phyloP scores from a whole-genome alignment of 2,113 vertebrate species.

The Zeus faber region DNA sequence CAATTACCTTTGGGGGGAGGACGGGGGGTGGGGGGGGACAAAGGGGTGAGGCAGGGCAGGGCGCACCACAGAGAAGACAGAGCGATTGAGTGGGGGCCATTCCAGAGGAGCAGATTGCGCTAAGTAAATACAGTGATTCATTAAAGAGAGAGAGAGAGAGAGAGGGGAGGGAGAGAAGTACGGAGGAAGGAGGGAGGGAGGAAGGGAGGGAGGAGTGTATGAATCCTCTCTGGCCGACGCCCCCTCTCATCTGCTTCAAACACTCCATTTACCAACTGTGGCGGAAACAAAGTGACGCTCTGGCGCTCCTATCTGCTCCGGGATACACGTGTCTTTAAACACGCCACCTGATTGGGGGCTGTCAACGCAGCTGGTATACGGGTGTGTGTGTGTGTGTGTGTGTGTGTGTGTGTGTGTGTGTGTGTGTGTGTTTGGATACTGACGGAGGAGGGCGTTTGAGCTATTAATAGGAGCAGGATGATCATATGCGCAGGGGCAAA shows the following conservation, averaged over 20 bases:
- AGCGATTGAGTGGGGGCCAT: conserved; percentile 40
- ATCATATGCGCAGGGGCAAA: conserved; percentile 48
- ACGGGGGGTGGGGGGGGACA: conserved; percentile 49
- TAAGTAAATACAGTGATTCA: conserved; percentile 73
- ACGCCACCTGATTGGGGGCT: conserved; percentile 28
- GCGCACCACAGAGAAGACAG: conserved; percentile 27
- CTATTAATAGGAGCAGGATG: conserved; percentile 57
- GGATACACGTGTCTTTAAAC: conserved; percentile 40
- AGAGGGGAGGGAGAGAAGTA: not conserved
- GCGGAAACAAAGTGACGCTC: conserved; percentile 46
- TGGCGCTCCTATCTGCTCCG: conserved; percentile 44
- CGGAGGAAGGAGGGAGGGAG: not conserved
- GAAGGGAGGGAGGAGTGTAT: conserved; percentile 28
- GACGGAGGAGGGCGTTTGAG: conserved; percentile 20
- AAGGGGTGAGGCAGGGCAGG: conserved; percentile 18
- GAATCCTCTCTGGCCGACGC: conserved; percentile 39
- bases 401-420: conserved; percentile 22
- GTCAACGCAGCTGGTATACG: conserved; percentile 10
- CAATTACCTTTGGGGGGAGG: conserved; percentile 77
- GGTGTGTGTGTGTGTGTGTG: conserved; percentile 8
- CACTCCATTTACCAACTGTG: conserved; percentile 46
- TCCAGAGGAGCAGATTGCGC: conserved; percentile 54
- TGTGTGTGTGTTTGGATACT: conserved; percentile 20
- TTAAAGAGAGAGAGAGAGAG: conserved; percentile 32
- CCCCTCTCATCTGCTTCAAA: conserved; percentile 41